Evolutionary conservation across 2,113 vertebrate species (phyloP).

Genomic region (Aythya baeri): DNA sequence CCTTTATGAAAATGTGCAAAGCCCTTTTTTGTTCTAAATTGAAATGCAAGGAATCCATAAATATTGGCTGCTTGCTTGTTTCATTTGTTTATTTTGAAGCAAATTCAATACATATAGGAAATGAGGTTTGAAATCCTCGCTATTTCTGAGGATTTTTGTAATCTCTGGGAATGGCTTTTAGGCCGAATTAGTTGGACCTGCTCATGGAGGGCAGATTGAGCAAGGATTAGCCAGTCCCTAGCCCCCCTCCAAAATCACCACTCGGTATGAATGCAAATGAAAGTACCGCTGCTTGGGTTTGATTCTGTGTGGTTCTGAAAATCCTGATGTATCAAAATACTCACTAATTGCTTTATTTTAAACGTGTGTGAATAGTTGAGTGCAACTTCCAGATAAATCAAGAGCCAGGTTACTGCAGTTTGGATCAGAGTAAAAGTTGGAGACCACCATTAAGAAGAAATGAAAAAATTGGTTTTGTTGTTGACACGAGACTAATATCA

Average conservation of each 20-base stretch:
- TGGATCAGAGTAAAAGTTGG: not conserved
- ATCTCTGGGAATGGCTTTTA: not conserved
- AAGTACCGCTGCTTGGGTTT: not conserved
- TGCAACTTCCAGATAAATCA: not conserved
- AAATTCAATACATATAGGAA: not conserved
- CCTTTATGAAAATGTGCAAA: not conserved
- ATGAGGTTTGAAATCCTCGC: not conserved
- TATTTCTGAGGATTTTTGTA: not conserved
- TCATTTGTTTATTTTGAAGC: not conserved
- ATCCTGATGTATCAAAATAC: not conserved
- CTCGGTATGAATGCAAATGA: not conserved
- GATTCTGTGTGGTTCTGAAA: not conserved
- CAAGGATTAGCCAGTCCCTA: fast-evolving
- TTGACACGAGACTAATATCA: not conserved
- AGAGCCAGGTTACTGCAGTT: not conserved
- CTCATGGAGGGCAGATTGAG: not conserved
- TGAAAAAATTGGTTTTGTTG: not conserved
- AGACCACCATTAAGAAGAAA: not conserved
- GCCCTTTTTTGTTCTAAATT: not conserved
- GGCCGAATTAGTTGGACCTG: not conserved
- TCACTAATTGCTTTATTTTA: not conserved
- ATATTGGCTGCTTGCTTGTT: not conserved
- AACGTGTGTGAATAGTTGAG: not conserved
- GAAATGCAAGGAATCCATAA: not conserved
- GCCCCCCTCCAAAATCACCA: not conserved